Evolutionary conservation across 1,140 invertebrate genomes (phyloP), one percentile per base, ranked within the genome.

Genomic region (Periplaneta americana): DNA sequence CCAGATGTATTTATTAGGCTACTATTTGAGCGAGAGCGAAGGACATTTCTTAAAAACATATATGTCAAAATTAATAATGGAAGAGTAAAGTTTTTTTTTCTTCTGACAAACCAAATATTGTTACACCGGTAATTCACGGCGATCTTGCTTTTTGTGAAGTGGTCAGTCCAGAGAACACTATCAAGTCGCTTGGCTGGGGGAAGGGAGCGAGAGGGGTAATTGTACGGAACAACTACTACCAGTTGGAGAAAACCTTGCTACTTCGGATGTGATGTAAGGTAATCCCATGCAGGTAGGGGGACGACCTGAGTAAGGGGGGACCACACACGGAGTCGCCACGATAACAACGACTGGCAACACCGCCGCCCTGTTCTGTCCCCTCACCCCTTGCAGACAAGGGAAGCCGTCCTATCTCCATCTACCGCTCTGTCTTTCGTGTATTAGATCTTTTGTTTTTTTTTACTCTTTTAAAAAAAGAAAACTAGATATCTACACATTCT

Each of bases 181-280:
- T 22, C 39, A 48, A n/a, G 39, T 22, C 5, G 39, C 39, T 48
- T 18, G 37, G 18, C 4, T 39, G 11, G 17, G 39, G 17, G 4
- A 22, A 18, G 39, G 39, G 37, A 4, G 1, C 11, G 37, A 17
- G 39, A 48, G n/a, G 17, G 39, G 39, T 48, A 48, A 48, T 48
- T 48, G 39, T 48, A 18, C 6, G 15, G 39, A 48, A 18, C 39
- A 48, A 18, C 39, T 48, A 48, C 39, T 17, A 48, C n/a, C n/a
- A 48, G 39, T 48, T 17, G 39, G 11, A 39, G 39, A 22, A 22
- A 48, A 15, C 39, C 39, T 48, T 48, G 81, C 75, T 77, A 78
- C 79, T 85, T 85, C 83, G 84, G 80, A 85, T 82, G 84, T 81
- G 66, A 78, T 39, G 28, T 74, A 48, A 22, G 28, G 66, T 78